These are phyloP conservation scores for Sesamia nonagrioides DNA, from an alignment of 1,140 invertebrate genomes.

Conservation along the genomic window DNA sequence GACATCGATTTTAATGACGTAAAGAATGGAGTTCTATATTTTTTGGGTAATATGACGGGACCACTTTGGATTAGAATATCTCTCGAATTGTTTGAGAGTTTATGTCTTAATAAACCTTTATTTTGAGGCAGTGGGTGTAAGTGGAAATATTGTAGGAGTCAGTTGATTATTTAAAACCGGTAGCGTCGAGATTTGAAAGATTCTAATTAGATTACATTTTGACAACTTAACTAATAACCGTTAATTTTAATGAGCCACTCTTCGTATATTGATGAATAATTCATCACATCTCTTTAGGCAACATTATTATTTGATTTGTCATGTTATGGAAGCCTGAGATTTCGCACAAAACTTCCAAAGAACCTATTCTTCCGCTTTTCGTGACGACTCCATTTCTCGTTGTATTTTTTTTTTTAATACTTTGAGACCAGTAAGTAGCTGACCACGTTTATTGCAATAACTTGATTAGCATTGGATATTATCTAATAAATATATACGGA, in stretches of 20 bases:
- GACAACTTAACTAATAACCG: slow-evolving; percentile 1
- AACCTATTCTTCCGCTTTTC: too few species aligned
- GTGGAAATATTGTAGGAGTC: slow-evolving; percentile 22
- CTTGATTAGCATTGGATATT: too few species aligned
- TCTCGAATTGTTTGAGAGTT: slow-evolving; percentile 7
- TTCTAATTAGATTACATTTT: not conserved
- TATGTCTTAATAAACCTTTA: slow-evolving; percentile 39
- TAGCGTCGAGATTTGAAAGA: slow-evolving; percentile 11
- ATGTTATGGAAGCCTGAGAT: too few species aligned
- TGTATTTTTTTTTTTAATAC: too few species aligned
- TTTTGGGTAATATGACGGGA: slow-evolving; percentile 15
- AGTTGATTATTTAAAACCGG: slow-evolving; percentile 22
- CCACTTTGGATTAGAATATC: slow-evolving; percentile 41
- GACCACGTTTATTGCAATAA: too few species aligned
- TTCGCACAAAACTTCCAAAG: too few species aligned
- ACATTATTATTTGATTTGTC: too few species aligned
- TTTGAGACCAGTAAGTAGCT: too few species aligned
- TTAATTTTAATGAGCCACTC: not conserved
- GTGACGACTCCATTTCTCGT: too few species aligned
- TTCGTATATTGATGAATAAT: not conserved
- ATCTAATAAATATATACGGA: too few species aligned
- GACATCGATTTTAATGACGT: slow-evolving; percentile 30
- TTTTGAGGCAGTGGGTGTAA: not conserved
- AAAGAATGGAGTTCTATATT: slow-evolving; percentile 24
- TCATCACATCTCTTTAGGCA: not conserved